Conservation (phyloP, 2,888 invertebrate genomes). For the Trichopoda pennipes region DNA sequence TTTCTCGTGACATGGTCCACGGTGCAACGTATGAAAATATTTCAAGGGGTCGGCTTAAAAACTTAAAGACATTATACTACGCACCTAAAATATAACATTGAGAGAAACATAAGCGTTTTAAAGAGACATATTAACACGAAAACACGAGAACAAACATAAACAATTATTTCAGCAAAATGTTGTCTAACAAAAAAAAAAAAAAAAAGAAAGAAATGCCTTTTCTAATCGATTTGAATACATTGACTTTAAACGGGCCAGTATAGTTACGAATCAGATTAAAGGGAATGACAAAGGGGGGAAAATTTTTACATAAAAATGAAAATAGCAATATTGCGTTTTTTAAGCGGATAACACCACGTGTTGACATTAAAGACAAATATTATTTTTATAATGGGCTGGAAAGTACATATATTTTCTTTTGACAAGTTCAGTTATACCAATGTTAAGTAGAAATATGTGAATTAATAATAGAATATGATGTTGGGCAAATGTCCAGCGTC, state of each 20-base stretch:
- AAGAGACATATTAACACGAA: constrained; percentile 20
- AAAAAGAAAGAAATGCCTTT: constrained; percentile 20
- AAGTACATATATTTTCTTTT: too few relatives aligned
- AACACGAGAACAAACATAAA: too few relatives aligned
- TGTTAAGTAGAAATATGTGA: too few relatives aligned
- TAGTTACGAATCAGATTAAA: constrained; percentile 60
- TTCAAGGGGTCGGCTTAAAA: not conserved
- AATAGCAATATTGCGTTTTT: too few relatives aligned
- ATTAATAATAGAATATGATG: too few relatives aligned
- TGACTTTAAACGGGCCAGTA: constrained; percentile 55
- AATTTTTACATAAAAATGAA: not conserved
- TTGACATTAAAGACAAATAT: too few relatives aligned
- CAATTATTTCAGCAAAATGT: constrained; percentile 5
- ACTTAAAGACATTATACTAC: constrained; percentile 12
- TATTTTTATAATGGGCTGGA: too few relatives aligned
- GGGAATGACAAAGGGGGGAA: constrained; percentile 30
- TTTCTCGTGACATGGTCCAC: too few relatives aligned
- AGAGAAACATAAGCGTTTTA: too few relatives aligned
- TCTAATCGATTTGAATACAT: constrained; percentile 54
- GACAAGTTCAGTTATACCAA: too few relatives aligned
- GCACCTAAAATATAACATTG: not conserved
- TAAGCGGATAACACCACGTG: too few relatives aligned
- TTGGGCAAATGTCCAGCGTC: too few relatives aligned
- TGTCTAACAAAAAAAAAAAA: not conserved
- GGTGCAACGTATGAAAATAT: not conserved